A percentile compares a stretch with the other conserved stretches of the same genome.
Evolutionary conservation across 2,888 invertebrate genomes (phyloP).

Genomic region (Malthinus flaveolus): DNA sequence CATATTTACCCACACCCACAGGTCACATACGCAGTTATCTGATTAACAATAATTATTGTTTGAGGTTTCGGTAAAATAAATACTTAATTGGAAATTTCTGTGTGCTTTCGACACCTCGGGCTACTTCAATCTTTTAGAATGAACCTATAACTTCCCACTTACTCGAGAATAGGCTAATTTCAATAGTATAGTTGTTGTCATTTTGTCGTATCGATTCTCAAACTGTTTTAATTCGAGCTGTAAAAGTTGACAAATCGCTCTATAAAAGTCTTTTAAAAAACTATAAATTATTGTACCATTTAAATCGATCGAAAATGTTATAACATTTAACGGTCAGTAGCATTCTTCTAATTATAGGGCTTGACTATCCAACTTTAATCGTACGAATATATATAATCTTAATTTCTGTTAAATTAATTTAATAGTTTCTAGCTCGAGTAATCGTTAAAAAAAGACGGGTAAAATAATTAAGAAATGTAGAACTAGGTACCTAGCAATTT

Average conservation of each 20-base stretch:
- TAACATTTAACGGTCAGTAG: conserved; percentile 29
- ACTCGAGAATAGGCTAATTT: background rate
- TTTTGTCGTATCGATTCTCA: no score
- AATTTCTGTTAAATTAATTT: no score
- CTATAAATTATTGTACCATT: conserved; percentile 25
- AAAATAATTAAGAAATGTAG: no score
- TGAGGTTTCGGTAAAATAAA: conserved; percentile 4
- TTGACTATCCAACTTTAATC: conserved; percentile 1
- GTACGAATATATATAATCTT: no score
- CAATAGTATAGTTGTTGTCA: no score
- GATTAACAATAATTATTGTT: conserved; percentile 12
- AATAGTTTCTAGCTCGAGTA: no score
- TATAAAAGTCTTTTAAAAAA: conserved; percentile 11
- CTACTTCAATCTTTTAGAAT: conserved; percentile 14
- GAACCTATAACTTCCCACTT: conserved; percentile 18
- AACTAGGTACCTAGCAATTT: no score
- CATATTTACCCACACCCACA: conserved; percentile 12
- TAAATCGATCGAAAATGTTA: conserved; percentile 33
- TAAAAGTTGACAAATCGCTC: background rate
- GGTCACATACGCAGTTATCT: conserved; percentile 13
- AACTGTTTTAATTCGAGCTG: no score
- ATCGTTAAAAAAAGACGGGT: no score
- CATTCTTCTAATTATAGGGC: conserved; percentile 31
- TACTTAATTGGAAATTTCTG: background rate
- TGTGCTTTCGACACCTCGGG: conserved; percentile 16